Conservation (phyloP, 2,888 invertebrate genomes). For the Apotomis turbidana region DNA sequence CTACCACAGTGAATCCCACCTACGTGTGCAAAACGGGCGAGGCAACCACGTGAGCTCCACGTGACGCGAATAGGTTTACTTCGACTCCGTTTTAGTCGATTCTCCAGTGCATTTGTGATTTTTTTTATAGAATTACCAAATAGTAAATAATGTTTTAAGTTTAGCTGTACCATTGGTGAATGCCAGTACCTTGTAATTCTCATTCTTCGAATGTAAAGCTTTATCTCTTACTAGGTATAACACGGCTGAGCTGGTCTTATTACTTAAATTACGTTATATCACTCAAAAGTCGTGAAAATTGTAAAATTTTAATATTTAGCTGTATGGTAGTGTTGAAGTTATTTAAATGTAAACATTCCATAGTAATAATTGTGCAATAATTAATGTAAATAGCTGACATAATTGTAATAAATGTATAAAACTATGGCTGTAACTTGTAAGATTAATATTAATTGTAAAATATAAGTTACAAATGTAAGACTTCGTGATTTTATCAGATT, state of each 20-base stretch:
- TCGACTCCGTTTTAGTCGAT: conserved; percentile 46
- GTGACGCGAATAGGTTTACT: conserved; percentile 61
- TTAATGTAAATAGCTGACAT: conserved; percentile 54
- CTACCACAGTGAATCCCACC: conserved; percentile 88
- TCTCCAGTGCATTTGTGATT: conserved; percentile 78
- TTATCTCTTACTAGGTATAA: conserved; percentile 24
- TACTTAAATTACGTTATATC: conserved; percentile 16
- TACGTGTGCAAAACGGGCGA: conserved; percentile 71
- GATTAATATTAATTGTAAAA: conserved; percentile 22
- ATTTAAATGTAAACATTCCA: conserved; percentile 73
- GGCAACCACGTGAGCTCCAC: conserved; percentile 62
- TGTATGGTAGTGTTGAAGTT: conserved; percentile 46
- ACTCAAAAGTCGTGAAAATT: conserved; percentile 25
- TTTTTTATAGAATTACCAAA: conserved; percentile 71
- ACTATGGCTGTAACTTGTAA: conserved; percentile 46
- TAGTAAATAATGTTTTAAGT: conserved; percentile 51
- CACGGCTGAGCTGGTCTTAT: conserved; percentile 28
- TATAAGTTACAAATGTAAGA: conserved; percentile 38
- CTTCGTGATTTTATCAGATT: conserved; percentile 38
- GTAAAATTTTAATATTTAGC: conserved; percentile 42
- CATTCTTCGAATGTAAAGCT: conserved; percentile 43
- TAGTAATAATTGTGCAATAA: conserved; percentile 76
- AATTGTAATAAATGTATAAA: conserved; percentile 55
- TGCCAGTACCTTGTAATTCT: conserved; percentile 64
- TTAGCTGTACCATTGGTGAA: conserved; percentile 50